Evolutionary conservation across 2,888 invertebrate genomes (phyloP).

Genomic region (Pristionchus exspectatus): DNA sequence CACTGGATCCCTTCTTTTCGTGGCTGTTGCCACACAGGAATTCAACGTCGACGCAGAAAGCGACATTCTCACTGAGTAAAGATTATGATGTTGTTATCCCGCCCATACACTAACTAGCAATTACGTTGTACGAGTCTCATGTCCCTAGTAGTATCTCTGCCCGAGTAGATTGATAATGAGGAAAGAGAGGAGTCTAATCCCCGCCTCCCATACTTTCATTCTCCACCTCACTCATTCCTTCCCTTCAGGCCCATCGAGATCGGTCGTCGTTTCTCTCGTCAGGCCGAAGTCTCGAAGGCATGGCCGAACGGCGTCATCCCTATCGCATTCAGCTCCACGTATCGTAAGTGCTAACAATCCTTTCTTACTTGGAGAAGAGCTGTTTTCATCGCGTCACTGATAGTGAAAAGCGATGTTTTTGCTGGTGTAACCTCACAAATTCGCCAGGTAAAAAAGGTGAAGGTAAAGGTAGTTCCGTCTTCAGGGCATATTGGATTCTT

Average conservation of each 20-base stretch:
- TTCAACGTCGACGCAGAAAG: neutral
- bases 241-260: constrained; percentile 10
- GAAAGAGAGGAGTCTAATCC: neutral
- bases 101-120: neutral
- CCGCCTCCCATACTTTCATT: neutral
- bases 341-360: constrained; percentile 38
- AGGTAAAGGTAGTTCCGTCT: neutral
- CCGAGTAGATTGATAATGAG: neutral
- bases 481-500: too few species aligned
- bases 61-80: constrained; percentile 28
- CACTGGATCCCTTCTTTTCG: neutral
- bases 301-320: constrained; percentile 50
- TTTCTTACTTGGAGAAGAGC: neutral
- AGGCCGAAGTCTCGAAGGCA: constrained; percentile 23
- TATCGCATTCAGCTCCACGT: constrained; percentile 17
- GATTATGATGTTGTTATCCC: neutral
- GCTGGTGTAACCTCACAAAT: neutral
- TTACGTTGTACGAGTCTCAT: neutral
- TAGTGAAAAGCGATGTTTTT: neutral
- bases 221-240: neutral
- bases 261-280: constrained; percentile 49
- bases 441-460: neutral
- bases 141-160: neutral
- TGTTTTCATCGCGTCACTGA: constrained; percentile 20
- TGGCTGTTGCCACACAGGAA: constrained; percentile 7